phyloP scores from a whole-genome alignment of 2,113 vertebrate species.

The Variabilichromis moorii region DNA sequence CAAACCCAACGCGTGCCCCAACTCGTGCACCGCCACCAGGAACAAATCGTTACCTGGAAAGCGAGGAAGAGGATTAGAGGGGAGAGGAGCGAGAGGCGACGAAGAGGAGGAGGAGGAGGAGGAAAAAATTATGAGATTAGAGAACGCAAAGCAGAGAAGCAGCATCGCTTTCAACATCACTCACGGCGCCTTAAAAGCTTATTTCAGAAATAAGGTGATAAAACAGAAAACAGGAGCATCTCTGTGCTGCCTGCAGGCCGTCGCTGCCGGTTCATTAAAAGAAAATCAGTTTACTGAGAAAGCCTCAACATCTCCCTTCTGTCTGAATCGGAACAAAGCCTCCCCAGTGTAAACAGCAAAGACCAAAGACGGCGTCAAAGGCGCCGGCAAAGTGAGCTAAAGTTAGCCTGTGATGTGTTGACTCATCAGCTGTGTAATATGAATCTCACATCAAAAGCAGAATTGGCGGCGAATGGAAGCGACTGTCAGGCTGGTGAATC shows the following conservation, averaged over 20 bases:
- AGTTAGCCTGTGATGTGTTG: neutral
- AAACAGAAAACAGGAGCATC: neutral
- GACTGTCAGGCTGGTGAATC: neutral
- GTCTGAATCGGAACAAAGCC: neutral
- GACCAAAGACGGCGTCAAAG: neutral
- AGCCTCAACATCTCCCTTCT: neutral
- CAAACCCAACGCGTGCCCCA: slow-evolving; percentile 90
- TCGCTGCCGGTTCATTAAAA: neutral
- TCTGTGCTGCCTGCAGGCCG: neutral
- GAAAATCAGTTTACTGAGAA: neutral
- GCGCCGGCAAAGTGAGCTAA: neutral
- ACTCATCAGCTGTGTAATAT: neutral
- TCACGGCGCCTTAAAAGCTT: neutral
- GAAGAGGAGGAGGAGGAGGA: neutral
- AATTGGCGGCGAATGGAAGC: neutral
- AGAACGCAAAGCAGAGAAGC: neutral
- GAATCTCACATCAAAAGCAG: slow-evolving; percentile 12
- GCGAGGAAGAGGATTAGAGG: neutral
- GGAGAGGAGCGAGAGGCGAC: neutral
- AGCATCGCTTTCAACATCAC: neutral
- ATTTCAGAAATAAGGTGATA: neutral
- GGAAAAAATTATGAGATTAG: neutral
- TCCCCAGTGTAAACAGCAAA: neutral
- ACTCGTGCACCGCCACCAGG: slow-evolving; percentile 91
- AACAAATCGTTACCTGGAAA: slow-evolving; percentile 89